Evolutionary conservation across 2,113 vertebrate species (phyloP).

Genomic region (Turnix velox): DNA sequence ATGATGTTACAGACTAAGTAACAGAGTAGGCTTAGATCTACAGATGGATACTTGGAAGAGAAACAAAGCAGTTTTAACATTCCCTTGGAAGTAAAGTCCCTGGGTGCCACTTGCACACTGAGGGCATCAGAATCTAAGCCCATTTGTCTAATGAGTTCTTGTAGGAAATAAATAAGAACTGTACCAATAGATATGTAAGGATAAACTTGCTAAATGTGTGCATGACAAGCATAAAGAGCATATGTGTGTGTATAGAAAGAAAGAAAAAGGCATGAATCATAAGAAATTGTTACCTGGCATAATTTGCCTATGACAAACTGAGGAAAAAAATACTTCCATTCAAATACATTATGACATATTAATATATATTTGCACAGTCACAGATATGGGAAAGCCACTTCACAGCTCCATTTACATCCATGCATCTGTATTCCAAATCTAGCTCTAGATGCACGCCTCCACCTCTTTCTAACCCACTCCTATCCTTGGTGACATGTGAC

Average conservation of each 20-base stretch:
- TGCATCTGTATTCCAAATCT: not conserved
- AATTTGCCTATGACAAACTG: not conserved
- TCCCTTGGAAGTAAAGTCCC: not conserved
- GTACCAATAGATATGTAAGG: too few relatives aligned
- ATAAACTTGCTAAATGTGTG: not conserved
- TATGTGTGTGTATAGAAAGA: not conserved
- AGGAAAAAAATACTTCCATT: not conserved
- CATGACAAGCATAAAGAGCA: not conserved
- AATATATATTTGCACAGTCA: not conserved
- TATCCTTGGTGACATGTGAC: not conserved
- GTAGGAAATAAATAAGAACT: not conserved
- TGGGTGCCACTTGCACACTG: rapidly evolving
- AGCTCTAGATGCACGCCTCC: rapidly evolving
- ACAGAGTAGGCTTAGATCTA: not conserved
- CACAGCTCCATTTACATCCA: not conserved
- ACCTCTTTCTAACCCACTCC: not conserved
- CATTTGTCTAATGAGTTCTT: too few relatives aligned
- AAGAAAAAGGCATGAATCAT: not conserved
- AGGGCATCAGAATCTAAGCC: rapidly evolving
- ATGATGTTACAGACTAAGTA: not conserved
- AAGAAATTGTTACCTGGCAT: not conserved
- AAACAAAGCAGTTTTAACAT: not conserved
- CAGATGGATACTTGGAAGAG: not conserved
- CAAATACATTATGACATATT: not conserved
- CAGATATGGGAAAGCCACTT: not conserved